phyloP scores from a whole-genome alignment of 2,888 invertebrate genomes.

The Philereme vetulata region DNA sequence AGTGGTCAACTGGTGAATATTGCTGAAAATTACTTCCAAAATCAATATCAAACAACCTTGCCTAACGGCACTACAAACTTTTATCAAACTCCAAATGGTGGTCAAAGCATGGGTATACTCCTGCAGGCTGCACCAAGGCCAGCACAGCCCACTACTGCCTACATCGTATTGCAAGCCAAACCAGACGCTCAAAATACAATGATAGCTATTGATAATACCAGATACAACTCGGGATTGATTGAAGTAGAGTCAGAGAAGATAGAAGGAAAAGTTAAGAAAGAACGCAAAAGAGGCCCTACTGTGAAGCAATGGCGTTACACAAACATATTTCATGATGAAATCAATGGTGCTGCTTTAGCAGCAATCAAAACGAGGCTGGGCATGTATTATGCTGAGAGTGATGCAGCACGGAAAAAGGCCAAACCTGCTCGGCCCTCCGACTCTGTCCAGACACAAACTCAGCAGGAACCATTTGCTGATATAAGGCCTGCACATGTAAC shows the following conservation, averaged over 20 bases:
- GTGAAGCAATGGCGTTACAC: slow-evolving; percentile 84
- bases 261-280: slow-evolving; percentile 68
- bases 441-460: slow-evolving; percentile 61
- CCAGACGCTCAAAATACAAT: slow-evolving; percentile 65
- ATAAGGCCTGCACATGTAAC: slow-evolving; percentile 72
- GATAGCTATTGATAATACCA: slow-evolving; percentile 59
- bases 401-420: slow-evolving; percentile 76
- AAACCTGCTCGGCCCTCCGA: slow-evolving; percentile 68
- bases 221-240: slow-evolving; percentile 49
- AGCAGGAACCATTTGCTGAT: slow-evolving; percentile 60
- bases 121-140: slow-evolving; percentile 70
- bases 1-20: slow-evolving; percentile 78
- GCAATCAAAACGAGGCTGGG: slow-evolving; percentile 81
- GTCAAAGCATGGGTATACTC: slow-evolving; percentile 74
- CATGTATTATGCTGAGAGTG: slow-evolving; percentile 81
- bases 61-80: slow-evolving; percentile 68
- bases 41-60: slow-evolving; percentile 72
- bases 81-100: slow-evolving; percentile 72
- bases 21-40: slow-evolving; percentile 80
- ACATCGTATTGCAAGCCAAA: slow-evolving; percentile 74
- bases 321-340: slow-evolving; percentile 83
- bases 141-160: slow-evolving; percentile 69
- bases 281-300: slow-evolving; percentile 72
- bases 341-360: slow-evolving; percentile 78
- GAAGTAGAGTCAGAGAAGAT: slow-evolving; percentile 51